Evolutionary conservation across 2,888 invertebrate genomes (phyloP), one percentile per base, ranked within the genome.

Genomic region (Balanococcus diminutus): DNA sequence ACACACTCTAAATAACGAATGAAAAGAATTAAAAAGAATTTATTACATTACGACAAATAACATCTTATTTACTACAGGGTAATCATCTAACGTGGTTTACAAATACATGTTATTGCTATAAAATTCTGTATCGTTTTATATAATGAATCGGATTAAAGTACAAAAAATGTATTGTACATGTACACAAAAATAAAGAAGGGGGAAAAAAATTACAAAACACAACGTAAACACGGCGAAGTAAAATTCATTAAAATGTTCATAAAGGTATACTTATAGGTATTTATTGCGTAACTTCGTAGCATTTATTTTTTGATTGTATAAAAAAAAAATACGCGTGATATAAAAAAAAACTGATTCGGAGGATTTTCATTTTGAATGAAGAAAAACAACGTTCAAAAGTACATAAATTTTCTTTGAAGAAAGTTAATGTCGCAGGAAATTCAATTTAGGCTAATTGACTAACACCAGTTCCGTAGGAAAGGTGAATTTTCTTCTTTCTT

Each of bases 11-110:
- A 72, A 42, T 67, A 32, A 61, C 67, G 36, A 42, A 72, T 84
- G 84, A 84, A 72, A 84, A 84, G 72, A 84, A 84, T 84, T 84
- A 84, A 84, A 84, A 84, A 84, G 84, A 75, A 84, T 84, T 72
- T 84, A 84, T 84, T 84, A 84, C 46, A 67, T 84, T 84, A 84
- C 22, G 46, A 75, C 75, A 84, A 84, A 84, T 84, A 84, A 84
- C 84, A 84, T 75, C 84, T 84, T 84, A 84, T 75, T 36, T 22
- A 28, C 42, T 84, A 84, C 84, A 32, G 72, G 84, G 84, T 84
- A 84, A 75, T 84, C 84, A 75, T 28, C 36, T 72, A 84, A 72
- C 46, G 82, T 56, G 82, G 84, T 84, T 84, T 84, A 84, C 84
- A 84, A 84, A 84, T 67, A 84, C 84, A 84, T 31, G 56, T 82